Conservation (phyloP, 1,140 invertebrate species). For the Antheraea mylitta region DNA sequence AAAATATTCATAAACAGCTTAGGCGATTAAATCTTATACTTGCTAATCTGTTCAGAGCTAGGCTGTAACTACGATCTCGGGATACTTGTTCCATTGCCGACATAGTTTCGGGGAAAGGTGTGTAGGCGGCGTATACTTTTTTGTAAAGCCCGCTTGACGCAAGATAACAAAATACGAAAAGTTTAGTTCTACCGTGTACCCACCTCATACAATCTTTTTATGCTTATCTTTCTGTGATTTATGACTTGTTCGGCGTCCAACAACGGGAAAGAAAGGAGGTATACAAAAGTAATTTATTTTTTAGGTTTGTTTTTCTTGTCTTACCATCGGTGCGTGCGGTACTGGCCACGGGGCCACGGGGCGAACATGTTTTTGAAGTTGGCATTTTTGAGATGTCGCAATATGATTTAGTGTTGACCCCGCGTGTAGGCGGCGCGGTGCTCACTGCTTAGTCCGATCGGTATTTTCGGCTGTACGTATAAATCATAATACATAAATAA, state of each 20-base stretch:
- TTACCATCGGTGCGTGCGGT: conserved; percentile 68
- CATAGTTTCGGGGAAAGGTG: conserved; percentile 50
- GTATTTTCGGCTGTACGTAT: conserved; percentile 55
- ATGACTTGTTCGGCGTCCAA: conserved; percentile 72
- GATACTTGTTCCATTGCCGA: conserved; percentile 21
- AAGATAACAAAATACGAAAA: conserved; percentile 76
- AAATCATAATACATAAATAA: conserved; percentile 58
- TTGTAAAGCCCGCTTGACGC: conserved; percentile 55
- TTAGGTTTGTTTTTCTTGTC: conserved; percentile 76
- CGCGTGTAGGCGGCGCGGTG: conserved; percentile 58
- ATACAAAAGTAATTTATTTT: conserved; percentile 79
- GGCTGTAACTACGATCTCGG: not conserved
- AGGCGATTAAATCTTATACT: not conserved
- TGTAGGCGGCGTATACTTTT: conserved; percentile 52
- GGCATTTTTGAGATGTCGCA: conserved; percentile 76
- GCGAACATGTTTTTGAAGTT: conserved; percentile 75
- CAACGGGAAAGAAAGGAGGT: conserved; percentile 77
- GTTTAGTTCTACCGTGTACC: conserved; percentile 76
- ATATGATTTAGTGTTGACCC: conserved; percentile 70
- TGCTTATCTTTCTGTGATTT: conserved; percentile 79
- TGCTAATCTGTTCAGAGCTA: conserved; percentile 5
- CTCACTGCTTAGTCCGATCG: conserved; percentile 66
- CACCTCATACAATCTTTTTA: conserved; percentile 77
- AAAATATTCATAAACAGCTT: not conserved
- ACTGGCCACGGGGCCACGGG: conserved; percentile 46